phyloP scores from a whole-genome alignment of 2,888 invertebrate genomes.

The Pterostichus madidus region DNA sequence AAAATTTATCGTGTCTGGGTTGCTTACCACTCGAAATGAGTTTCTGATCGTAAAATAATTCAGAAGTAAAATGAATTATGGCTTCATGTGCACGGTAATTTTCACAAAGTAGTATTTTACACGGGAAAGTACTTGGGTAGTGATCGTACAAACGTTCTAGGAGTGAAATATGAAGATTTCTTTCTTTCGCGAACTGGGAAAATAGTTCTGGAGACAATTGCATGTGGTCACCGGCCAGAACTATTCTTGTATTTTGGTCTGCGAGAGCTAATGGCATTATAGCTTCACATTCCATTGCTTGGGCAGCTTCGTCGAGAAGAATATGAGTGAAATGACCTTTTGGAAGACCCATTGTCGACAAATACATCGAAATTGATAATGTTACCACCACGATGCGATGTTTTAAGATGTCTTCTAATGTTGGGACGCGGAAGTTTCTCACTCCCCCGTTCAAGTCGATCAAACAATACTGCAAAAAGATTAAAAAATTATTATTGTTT shows the following conservation, averaged over 20 bases:
- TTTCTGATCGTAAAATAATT: conserved; percentile 89
- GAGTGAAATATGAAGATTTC: conserved; percentile 86
- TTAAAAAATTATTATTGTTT: conserved; percentile 18
- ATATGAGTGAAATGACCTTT: conserved; percentile 89
- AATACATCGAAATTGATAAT: conserved; percentile 87
- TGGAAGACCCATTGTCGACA: conserved; percentile 84
- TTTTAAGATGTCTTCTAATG: conserved; percentile 84
- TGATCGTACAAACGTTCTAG: conserved; percentile 88
- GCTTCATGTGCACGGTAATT: conserved; percentile 91
- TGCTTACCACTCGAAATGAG: conserved; percentile 86
- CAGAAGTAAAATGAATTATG: conserved; percentile 89
- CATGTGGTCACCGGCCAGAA: conserved; percentile 93
- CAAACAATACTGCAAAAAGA: conserved; percentile 83
- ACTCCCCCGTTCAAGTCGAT: conserved; percentile 80
- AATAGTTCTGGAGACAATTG: conserved; percentile 90
- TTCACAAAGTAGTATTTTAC: conserved; percentile 89
- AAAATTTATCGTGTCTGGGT: conserved; percentile 84
- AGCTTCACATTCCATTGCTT: conserved; percentile 92
- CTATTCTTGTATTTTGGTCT: conserved; percentile 85
- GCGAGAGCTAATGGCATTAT: conserved; percentile 89
- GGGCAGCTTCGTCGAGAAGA: conserved; percentile 91
- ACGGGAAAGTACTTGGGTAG: conserved; percentile 86
- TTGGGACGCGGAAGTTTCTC: conserved; percentile 84
- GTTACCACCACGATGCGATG: conserved; percentile 89
- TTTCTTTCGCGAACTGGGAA: conserved; percentile 85